A percentile compares a stretch with the other conserved stretches of the same genome.
Evolutionary conservation across 2,113 vertebrate genomes (phyloP).

Genomic region (Cyphomyrus discorhynchus): DNA sequence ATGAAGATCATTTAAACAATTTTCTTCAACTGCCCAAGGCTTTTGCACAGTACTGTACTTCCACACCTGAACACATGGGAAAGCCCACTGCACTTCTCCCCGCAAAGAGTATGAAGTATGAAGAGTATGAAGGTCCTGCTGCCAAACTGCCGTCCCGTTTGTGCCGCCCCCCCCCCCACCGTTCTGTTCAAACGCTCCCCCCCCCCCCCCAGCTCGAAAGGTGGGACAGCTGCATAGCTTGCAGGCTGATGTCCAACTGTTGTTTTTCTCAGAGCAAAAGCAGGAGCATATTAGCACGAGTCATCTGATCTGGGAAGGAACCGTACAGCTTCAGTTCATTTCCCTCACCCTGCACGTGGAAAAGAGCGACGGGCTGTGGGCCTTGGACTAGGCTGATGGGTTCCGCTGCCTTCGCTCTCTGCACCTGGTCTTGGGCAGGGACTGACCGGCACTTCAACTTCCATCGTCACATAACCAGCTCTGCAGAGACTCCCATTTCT

Average conservation of each 20-base stretch:
- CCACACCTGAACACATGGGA: neutral
- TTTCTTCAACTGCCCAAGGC: neutral
- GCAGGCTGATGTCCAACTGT: neutral
- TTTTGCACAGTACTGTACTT: neutral
- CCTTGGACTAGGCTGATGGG: constrained; percentile 31
- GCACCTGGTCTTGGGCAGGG: neutral
- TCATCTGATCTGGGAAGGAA: constrained; percentile 23
- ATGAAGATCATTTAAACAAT: neutral
- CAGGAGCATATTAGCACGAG: constrained; percentile 1
- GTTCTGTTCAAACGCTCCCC: neutral
- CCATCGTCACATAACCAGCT: neutral
- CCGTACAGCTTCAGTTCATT: constrained; percentile 5
- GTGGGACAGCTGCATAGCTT: constrained; percentile 19
- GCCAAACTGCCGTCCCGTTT: neutral
- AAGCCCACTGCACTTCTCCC: neutral
- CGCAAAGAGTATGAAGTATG: no score
- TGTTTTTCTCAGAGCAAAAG: constrained; percentile 1
- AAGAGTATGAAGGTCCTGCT: neutral
- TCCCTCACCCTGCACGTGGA: neutral
- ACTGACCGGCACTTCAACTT: neutral
- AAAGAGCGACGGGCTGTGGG: neutral
- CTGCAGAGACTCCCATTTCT: neutral
- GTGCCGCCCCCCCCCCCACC: neutral
- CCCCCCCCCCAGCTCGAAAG: neutral
- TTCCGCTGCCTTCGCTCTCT: neutral